Evolutionary conservation across 2,888 invertebrate species (phyloP).

Genomic region (Synanthedon tipuliformis): DNA sequence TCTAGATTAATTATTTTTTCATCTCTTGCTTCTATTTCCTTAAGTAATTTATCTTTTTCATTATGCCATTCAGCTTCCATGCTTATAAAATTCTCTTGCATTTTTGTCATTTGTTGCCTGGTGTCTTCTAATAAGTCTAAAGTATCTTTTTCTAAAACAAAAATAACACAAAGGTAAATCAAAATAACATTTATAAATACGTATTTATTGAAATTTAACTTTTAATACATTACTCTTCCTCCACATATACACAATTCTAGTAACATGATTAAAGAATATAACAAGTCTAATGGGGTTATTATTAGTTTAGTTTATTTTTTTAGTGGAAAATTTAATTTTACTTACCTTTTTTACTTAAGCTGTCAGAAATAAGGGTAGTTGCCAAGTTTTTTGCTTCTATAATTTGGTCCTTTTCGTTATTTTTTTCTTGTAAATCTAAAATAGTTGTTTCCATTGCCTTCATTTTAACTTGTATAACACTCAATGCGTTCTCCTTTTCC

Average conservation of each 20-base stretch:
- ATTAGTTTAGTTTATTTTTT: background rate
- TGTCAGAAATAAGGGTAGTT: conserved; percentile 79
- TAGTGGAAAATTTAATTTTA: background rate
- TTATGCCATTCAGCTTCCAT: conserved; percentile 78
- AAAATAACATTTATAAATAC: too few species aligned
- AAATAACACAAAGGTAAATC: conserved; percentile 1
- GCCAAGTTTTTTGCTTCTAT: conserved; percentile 86
- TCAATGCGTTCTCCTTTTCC: conserved; percentile 55
- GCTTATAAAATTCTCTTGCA: conserved; percentile 81
- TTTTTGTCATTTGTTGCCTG: conserved; percentile 81
- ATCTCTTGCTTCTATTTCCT: conserved; percentile 68
- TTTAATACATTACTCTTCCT: too few species aligned
- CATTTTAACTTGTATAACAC: conserved; percentile 55
- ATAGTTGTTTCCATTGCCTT: conserved; percentile 79
- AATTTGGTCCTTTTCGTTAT: conserved; percentile 85
- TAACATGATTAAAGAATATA: background rate
- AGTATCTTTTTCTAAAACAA: conserved; percentile 72
- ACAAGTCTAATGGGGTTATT: background rate
- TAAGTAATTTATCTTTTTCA: conserved; percentile 70
- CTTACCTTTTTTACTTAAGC: conserved; percentile 73
- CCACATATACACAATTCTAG: too few species aligned
- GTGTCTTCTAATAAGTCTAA: conserved; percentile 82
- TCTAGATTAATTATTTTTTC: conserved; percentile 67
- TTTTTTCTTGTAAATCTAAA: conserved; percentile 84
- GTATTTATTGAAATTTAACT: too few species aligned